Conservation (phyloP, 2,888 invertebrate genomes). For the Melanostoma mellinum region DNA sequence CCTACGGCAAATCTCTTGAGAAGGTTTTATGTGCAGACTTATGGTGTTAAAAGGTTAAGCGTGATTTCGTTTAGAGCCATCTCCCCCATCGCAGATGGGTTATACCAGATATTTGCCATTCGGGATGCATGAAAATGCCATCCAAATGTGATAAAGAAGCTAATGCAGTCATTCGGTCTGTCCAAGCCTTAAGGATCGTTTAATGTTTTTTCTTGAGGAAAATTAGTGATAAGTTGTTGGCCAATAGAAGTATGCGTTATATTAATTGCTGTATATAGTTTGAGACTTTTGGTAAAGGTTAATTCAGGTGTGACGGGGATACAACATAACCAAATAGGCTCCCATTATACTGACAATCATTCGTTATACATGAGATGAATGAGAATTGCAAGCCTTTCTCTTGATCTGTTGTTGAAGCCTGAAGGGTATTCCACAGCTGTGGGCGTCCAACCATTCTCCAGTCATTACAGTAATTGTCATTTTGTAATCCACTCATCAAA, state of each 20-base stretch:
- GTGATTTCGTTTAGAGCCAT: slow-evolving; percentile 65
- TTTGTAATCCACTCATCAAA: slow-evolving; percentile 71
- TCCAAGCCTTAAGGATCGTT: background rate
- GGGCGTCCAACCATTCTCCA: slow-evolving; percentile 60
- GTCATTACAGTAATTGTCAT: slow-evolving; percentile 64
- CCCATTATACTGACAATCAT: slow-evolving; percentile 31
- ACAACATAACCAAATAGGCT: slow-evolving; percentile 36
- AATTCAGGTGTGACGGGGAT: slow-evolving; percentile 12
- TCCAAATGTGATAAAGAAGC: slow-evolving; percentile 42
- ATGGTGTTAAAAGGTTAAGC: slow-evolving; percentile 65
- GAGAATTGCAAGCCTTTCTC: slow-evolving; percentile 57
- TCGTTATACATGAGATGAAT: slow-evolving; percentile 43
- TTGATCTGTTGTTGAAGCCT: slow-evolving; percentile 20
- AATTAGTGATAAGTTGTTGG: slow-evolving; percentile 25
- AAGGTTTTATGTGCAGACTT: slow-evolving; percentile 35
- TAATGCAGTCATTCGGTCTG: slow-evolving; percentile 6
- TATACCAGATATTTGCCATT: slow-evolving; percentile 48
- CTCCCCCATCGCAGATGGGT: slow-evolving; percentile 53
- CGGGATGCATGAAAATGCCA: slow-evolving; percentile 63
- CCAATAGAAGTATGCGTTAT: slow-evolving; percentile 22
- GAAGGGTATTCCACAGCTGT: slow-evolving; percentile 42
- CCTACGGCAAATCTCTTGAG: slow-evolving; percentile 21
- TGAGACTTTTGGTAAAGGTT: background rate
- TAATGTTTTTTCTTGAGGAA: background rate
- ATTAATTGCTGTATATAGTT: slow-evolving; percentile 34